Evolutionary conservation across 2,797 vertebrate genomes (phyloP), one percentile per base, ranked within the genome.

Genomic region (Dendrocincla tyrannina): DNA sequence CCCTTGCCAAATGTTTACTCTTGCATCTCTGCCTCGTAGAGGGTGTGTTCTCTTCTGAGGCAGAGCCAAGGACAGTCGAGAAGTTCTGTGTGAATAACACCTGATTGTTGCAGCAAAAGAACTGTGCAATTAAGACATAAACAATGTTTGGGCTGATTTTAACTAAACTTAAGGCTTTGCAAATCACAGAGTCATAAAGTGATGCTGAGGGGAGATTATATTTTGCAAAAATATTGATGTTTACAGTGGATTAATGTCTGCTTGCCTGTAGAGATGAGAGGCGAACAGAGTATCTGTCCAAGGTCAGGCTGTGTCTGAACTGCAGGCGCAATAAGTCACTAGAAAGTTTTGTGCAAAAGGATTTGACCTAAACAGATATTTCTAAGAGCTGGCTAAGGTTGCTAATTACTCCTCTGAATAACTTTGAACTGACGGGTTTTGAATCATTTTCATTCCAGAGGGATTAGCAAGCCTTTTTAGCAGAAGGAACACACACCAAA

Each of bases 211-310:
- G 47, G 11, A 92, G 63, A 82, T 97, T 94, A 84, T 79, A 96
- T 94, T 97, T 97, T 97, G 93, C 96, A 94, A 97, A 98, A 98
- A 97, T 97, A 97, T 88, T 96, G 82, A 91, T 96, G 91, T 97
- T 98, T 98, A 93, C 55, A 20, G 80, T 93, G 94, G 96, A 98
- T 97, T 97, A 97, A 98, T 97, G 95, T 78, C 92, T 96, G 69
- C 97, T 95, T 97, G 78, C 93, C 91, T 94, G 91, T 95, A 95
- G 94, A 95, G 78, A 92, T 1, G 10, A 95, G 41, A 0, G 0
- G 47, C 62, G 77, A 93, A 27, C 70, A 78, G 32, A 69, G 4
- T 84, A 88, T 89, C 81, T 91, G 16, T 67, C 73, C 95, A 96
- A 96, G 93, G 93, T 95, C 94, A 96, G 75, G 32, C 46, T 86